Evolutionary conservation across 2,888 invertebrate genomes (phyloP), one percentile per base, ranked within the genome.

Genomic region (Drymonia ruficornis): DNA sequence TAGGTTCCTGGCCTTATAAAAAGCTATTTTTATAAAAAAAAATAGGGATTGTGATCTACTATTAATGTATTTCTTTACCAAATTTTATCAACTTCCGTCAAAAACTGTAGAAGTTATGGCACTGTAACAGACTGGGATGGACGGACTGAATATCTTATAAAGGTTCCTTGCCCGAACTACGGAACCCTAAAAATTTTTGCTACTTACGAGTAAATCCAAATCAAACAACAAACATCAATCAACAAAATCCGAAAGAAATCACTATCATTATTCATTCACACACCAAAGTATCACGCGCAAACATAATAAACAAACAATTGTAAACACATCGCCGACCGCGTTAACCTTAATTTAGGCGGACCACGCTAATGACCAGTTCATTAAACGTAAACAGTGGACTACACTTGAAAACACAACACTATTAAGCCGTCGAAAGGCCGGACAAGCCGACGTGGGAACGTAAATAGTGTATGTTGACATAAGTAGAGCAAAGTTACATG

Each of bases 341-440:
- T 54, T 54, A 51, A 67, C 56, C 56, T 63, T 58, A 66, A 78
- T 77, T 78, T 65, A 70, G 72, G 74, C 67, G 67, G 63, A 72
- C 65, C 69, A 59, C 72, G 68, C 72, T 81, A 83, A 83, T 79
- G 80, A 78, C 74, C 63, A 67, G 72, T 80, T 80, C 78, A 79
- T 83, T 80, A 79, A 74, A 72, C 76, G 66, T 70, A 66, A 76
- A 71, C 74, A 65, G 72, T 75, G 78, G 79, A 81, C 77, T 78
- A 78, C 70, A 75, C 69, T 73, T 72, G 68, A 76, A 76, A 77
- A 72, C 67, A 70, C 61, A 61, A 63, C 58, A 59, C 50, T 65
- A 69, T 66, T 68, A 62, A 65, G 59, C 58, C 53, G 55, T 56
- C 51, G 48, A 57, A 50, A 56, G 50, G 67, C 60, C 65, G 64